Conservation (phyloP, 2,888 invertebrate species). For the Synergus umbraculus region DNA sequence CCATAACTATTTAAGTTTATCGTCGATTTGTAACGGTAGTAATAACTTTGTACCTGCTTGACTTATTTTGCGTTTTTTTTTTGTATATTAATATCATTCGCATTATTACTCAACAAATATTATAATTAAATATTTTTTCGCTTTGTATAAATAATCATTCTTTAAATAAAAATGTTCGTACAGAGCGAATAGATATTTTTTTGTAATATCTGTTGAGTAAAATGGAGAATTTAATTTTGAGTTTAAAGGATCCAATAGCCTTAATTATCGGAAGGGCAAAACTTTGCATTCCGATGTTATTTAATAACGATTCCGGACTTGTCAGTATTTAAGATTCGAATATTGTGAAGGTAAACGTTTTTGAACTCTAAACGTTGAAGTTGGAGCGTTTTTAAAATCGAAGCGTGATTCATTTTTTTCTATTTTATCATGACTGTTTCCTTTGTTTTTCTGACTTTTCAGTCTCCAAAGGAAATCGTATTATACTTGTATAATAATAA, state of each 20-base stretch:
- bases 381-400: not conserved
- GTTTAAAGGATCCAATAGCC: no score
- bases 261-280: not conserved
- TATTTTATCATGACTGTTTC: not conserved
- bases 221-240: no score
- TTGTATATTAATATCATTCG: not conserved
- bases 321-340: not conserved
- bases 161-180: no score
- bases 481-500: conserved; percentile 1
- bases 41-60: conserved; percentile 39
- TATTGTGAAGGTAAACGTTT: not conserved
- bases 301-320: not conserved
- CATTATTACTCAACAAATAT: not conserved
- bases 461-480: not conserved
- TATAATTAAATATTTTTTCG: no score
- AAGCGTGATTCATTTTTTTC: not conserved
- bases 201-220: no score
- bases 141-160: no score
- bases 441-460: not conserved
- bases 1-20: conserved; percentile 23
- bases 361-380: not conserved
- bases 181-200: no score
- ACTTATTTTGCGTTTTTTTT: not conserved
- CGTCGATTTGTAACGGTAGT: conserved; percentile 5
- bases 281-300: not conserved